phyloP scores from a whole-genome alignment of 2,797 vertebrate species.

The Caiman crocodilus region DNA sequence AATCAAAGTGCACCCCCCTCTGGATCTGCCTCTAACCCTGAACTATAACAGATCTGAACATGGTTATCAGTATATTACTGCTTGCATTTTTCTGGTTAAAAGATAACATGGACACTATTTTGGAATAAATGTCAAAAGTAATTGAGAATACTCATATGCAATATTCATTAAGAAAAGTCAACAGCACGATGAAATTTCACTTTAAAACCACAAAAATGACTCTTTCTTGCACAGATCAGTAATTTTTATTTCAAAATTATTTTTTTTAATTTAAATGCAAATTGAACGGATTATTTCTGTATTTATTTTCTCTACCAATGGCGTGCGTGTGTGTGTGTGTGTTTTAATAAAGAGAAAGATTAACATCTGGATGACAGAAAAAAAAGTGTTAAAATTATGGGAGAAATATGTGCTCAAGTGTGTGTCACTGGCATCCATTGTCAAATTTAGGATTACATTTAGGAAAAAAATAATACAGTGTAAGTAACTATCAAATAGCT shows the following conservation, averaged over 20 bases:
- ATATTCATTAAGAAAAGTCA: not conserved
- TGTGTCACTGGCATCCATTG: not conserved
- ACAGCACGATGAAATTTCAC: conserved; percentile 14
- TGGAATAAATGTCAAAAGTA: not conserved
- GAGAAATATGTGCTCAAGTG: not conserved
- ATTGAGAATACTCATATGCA: not conserved
- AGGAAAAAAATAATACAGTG: not conserved
- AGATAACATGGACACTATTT: not conserved
- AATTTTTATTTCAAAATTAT: conserved; percentile 5
- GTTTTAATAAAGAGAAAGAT: not conserved
- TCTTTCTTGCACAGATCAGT: not conserved
- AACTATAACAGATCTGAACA: not conserved
- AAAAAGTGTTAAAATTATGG: not conserved
- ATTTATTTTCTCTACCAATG: conserved; percentile 14
- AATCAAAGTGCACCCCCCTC: too few species aligned
- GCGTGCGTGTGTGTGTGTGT: too few species aligned
- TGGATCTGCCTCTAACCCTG: not conserved
- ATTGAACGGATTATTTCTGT: not conserved
- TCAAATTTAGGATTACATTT: not conserved
- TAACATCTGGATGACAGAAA: not conserved
- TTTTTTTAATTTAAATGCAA: conserved; percentile 36
- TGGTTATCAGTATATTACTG: not conserved
- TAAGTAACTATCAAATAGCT: not conserved
- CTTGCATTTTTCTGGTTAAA: not conserved
- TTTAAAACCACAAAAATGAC: not conserved